Percentiles rank a stretch among this genome's conserved stretches.
These are phyloP conservation scores for Apantesis nais DNA, from an alignment of 2,888 invertebrate genomes.

Conservation along the genomic window DNA sequence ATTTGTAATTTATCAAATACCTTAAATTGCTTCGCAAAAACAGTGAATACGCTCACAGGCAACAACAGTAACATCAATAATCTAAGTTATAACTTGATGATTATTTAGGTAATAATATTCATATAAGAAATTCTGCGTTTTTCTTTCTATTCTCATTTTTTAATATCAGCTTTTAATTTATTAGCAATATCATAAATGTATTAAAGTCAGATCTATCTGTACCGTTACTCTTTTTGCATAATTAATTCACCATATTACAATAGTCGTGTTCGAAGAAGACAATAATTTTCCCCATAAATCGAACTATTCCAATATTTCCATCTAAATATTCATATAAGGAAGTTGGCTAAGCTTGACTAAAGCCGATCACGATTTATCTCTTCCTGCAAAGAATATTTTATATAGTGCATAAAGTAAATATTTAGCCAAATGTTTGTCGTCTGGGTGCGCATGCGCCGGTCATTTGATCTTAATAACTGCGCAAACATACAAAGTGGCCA, in stretches of 20 bases:
- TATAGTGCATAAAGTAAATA: conserved; percentile 65
- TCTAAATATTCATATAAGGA: conserved; percentile 49
- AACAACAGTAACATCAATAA: background rate
- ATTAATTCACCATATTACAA: conserved; percentile 48
- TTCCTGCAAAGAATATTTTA: conserved; percentile 68
- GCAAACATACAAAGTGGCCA: conserved; percentile 63
- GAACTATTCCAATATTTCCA: conserved; percentile 41
- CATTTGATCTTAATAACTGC: conserved; percentile 70
- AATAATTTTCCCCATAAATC: conserved; percentile 46
- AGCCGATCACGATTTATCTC: conserved; percentile 66
- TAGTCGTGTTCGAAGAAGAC: conserved; percentile 44
- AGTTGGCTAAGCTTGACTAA: conserved; percentile 53
- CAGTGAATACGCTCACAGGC: background rate
- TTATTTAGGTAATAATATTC: background rate
- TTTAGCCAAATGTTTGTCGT: conserved; percentile 50
- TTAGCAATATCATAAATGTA: background rate
- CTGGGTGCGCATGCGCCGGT: conserved; percentile 44
- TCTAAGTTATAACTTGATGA: background rate
- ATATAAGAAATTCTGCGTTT: background rate
- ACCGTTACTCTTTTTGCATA: conserved; percentile 21
- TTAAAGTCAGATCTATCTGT: background rate
- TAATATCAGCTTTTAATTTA: background rate
- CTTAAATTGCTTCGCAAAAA: background rate
- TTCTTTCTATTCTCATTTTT: background rate
- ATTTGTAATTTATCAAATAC: too few relatives aligned